Conservation (phyloP, 1,140 invertebrate genomes). For the Lamellibrachia luymesi region DNA sequence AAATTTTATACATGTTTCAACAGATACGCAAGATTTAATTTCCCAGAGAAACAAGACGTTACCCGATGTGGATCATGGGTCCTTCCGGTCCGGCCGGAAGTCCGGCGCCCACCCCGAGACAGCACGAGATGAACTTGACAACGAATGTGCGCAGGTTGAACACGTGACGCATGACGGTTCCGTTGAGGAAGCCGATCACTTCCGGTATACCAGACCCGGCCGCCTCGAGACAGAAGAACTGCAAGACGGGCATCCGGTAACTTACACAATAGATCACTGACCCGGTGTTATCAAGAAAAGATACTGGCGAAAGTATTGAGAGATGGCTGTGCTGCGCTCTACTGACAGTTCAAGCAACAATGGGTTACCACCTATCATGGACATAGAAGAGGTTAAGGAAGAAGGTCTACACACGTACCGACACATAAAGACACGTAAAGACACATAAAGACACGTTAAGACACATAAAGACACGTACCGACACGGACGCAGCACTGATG, state of each 20-base stretch:
- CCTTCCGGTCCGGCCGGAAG: slow-evolving; percentile 49
- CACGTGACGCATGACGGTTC: slow-evolving; percentile 38
- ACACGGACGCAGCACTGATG: slow-evolving; percentile 29
- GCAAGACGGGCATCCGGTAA: not conserved
- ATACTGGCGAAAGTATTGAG: too few species aligned
- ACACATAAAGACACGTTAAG: not conserved
- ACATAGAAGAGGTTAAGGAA: too few species aligned
- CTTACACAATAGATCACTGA: not conserved
- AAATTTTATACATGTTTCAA: not conserved
- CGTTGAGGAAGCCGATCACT: slow-evolving; percentile 47
- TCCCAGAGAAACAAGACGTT: not conserved
- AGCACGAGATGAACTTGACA: slow-evolving; percentile 43
- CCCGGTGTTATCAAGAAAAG: not conserved
- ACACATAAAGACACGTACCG: not conserved
- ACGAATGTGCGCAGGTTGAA: slow-evolving; percentile 37
- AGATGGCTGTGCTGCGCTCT: too few species aligned
- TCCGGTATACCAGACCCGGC: slow-evolving; percentile 45
- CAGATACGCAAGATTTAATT: not conserved
- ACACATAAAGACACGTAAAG: too few species aligned
- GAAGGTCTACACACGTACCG: too few species aligned
- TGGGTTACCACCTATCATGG: too few species aligned
- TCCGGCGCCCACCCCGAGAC: slow-evolving; percentile 39
- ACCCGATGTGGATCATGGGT: slow-evolving; percentile 43
- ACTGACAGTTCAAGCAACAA: too few species aligned
- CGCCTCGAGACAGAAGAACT: slow-evolving; percentile 38